phyloP scores from a whole-genome alignment of 2,888 invertebrate genomes.

The Mongoloraphidia duomilia region DNA sequence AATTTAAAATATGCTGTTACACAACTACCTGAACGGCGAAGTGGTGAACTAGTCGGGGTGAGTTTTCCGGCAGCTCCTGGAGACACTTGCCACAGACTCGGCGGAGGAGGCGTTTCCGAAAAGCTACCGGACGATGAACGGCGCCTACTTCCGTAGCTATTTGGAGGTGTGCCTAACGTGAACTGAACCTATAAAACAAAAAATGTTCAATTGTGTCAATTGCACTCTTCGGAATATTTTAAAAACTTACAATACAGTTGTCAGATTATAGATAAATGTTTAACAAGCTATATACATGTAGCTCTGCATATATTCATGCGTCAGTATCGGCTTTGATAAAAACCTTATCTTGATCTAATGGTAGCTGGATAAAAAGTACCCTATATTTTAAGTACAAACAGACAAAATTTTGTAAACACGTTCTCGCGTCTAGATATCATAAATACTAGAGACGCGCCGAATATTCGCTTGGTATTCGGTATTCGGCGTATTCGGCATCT shows the following conservation, averaged over 20 bases:
- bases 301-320: no score
- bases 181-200: slow-evolving; percentile 50
- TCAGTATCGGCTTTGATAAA: no score
- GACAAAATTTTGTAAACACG: no score
- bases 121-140: slow-evolving; percentile 51
- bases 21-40: slow-evolving; percentile 44
- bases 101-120: slow-evolving; percentile 60
- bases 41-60: slow-evolving; percentile 45
- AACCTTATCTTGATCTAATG: no score
- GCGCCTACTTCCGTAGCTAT: slow-evolving; percentile 35
- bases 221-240: not conserved
- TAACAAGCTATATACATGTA: no score
- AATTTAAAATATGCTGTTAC: not conserved
- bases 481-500: no score
- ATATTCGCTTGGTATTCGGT: no score
- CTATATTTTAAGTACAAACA: no score
- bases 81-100: slow-evolving; percentile 72
- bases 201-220: not conserved
- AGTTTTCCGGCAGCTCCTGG: slow-evolving; percentile 45
- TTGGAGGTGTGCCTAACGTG: slow-evolving; percentile 76
- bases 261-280: no score
- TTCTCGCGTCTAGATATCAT: no score
- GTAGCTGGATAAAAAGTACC: no score
- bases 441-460: no score
- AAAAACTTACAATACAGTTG: not conserved